Percentiles rank a stretch among this genome's conserved stretches.
Evolutionary conservation across 2,113 vertebrate species (phyloP).

Genomic region (Cyphomyrus discorhynchus): DNA sequence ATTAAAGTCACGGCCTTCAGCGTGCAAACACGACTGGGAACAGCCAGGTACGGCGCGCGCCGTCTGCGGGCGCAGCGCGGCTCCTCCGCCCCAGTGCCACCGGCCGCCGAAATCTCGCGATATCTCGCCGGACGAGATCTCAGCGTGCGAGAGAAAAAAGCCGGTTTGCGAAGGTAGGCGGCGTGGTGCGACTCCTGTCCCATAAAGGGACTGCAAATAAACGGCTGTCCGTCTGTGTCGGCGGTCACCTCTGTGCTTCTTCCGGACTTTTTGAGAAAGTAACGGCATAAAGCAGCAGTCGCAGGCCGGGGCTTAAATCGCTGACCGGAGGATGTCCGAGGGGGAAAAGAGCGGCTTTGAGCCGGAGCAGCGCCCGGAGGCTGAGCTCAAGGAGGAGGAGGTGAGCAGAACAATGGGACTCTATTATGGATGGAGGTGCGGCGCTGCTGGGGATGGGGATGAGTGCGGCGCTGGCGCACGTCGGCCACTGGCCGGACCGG

Average conservation of each 20-base stretch:
- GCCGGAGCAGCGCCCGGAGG: background rate
- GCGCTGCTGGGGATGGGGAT: background rate
- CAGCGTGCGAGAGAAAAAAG: background rate
- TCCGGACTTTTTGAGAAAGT: no score
- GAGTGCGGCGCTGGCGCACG: background rate
- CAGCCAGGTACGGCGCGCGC: background rate
- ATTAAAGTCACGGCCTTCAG: background rate
- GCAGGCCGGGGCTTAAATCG: background rate
- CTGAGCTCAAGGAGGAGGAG: background rate
- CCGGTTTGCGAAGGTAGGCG: background rate
- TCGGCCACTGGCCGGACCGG: background rate
- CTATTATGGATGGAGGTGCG: background rate
- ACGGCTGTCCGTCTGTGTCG: background rate
- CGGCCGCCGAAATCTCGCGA: background rate
- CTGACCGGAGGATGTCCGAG: background rate
- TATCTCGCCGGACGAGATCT: background rate
- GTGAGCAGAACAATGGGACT: conserved; percentile 15
- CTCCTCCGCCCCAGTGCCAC: background rate
- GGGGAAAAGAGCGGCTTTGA: background rate
- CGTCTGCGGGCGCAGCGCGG: background rate
- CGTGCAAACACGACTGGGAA: background rate
- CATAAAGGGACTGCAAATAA: background rate
- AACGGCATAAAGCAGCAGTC: background rate
- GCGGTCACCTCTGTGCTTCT: background rate
- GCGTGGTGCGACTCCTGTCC: background rate